Evolutionary conservation across 1,140 invertebrate species (phyloP), one percentile per base, ranked within the genome.

Genomic region (Aculops lycopersici): DNA sequence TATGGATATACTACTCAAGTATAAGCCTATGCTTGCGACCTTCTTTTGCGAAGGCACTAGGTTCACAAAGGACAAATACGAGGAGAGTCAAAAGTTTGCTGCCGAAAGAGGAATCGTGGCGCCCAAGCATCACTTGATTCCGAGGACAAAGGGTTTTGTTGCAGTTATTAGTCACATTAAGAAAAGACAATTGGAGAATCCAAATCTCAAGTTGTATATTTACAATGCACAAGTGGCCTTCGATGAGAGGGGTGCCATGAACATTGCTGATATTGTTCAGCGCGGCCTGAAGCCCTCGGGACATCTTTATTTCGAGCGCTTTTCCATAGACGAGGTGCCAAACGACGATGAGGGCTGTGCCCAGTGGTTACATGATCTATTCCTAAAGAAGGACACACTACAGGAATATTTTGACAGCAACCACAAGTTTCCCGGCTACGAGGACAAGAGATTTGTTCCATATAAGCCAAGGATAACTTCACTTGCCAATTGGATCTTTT

Each of bases 11-110:
- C 61, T 90, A 16, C 66, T 68, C 40, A 70, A 79, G 46, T 84
- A 88, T 63, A 71, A 78, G 64, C 69, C 74, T 36, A 74, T 80
- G 46, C 78, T 75, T 74, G 56, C 90, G 44, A 54, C 88, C 21
- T 54, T 92, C n/a, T 90, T 80, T 52, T 74, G 79, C 4, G 86
- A 94, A 60, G 86, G 86, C 4, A 94, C 86, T 1, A 63, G 86
- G 20, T 88, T 83, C 48, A 90, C 81, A 0, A 56, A 65, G 40
- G 67, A 70, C 47, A 94, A 94, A 54, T 74, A 83, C 50, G 67
- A 72, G 55, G 72, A 71, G 0, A 83, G 79, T 46, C 61, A 79
- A 49, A 73, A 77, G 48, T 83, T 88, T 55, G 79, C 81, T 0
- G 64, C 66, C 50, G 69, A 81, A 49, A 75, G 77, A 47, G 75